Evolutionary conservation across 2,797 vertebrate species (phyloP).

Genomic region (Distichodus sexfasciatus): DNA sequence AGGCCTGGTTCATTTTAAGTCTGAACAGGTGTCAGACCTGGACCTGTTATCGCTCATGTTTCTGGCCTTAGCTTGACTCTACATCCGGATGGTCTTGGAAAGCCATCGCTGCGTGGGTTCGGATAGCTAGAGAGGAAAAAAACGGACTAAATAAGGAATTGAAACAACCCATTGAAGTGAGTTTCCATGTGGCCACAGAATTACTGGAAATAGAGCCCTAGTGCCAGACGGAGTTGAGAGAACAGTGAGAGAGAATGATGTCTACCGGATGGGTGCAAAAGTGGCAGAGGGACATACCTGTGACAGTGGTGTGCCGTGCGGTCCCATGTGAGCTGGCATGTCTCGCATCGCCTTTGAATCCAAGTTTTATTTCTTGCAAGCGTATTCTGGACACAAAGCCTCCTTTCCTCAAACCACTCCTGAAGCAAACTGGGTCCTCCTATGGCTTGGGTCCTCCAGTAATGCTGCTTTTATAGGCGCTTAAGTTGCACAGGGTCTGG

Average conservation of each 20-base stretch:
- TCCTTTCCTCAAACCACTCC: no score
- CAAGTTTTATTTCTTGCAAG: background rate
- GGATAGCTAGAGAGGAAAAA: constrained; percentile 44
- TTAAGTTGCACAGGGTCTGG: constrained; percentile 37
- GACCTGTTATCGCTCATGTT: constrained; percentile 26
- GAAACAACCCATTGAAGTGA: constrained; percentile 41
- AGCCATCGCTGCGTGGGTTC: constrained; percentile 22
- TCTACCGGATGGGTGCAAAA: constrained; percentile 32
- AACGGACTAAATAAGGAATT: constrained; percentile 56
- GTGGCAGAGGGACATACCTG: constrained; percentile 53
- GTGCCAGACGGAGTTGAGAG: constrained; percentile 42
- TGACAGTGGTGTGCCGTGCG: constrained; percentile 12
- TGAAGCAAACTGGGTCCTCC: background rate
- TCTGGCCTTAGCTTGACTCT: constrained; percentile 27
- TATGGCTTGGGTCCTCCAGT: constrained; percentile 2
- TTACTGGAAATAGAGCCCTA: constrained; percentile 46
- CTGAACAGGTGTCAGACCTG: background rate
- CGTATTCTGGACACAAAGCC: no score
- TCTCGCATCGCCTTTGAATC: constrained; percentile 22
- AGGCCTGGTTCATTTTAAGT: constrained; percentile 15
- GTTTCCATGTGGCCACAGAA: constrained; percentile 42
- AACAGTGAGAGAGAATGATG: constrained; percentile 49
- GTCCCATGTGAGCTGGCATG: constrained; percentile 43
- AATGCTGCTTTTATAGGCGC: background rate
- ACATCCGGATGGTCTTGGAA: constrained; percentile 60